Evolutionary conservation across 2,888 invertebrate genomes (phyloP), one percentile per base, ranked within the genome.

Genomic region (Meiosimyza decipiens): DNA sequence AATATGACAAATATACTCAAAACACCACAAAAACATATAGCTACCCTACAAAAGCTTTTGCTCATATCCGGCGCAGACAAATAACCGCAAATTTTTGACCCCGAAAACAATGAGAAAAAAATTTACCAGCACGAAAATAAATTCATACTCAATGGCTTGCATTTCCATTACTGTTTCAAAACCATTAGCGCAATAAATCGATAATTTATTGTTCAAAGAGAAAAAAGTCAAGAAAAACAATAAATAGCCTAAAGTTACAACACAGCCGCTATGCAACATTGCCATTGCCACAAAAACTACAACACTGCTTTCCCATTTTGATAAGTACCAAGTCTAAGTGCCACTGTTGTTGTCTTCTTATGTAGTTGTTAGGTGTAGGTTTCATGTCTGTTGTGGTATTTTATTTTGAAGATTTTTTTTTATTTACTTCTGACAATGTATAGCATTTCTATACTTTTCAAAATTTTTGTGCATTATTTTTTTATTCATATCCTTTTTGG

Each of bases 1-100:
- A 6, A 40, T 40, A 40, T 40, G 9, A 9, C 40, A 40, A 6
- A 9, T 40, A 40, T 40, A 40, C 6, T 9, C 40, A 40, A 40
- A 40, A 40, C 1, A 9, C 9, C 1, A 2, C 4, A 28, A 59
- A 18, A 59, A 59, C 6, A 7, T 18, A 62, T 47, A 49, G 16
- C 12, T 1, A 40, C 16, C 49, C 47, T 16, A 63, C 63, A 40
- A 40, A 62, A 63, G 63, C 49, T 63, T 63, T 57, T 57, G 13
- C 62, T 69, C 69, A 69, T 55, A 60, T 69, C 69, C 69, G 69
- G 28, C 51, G n/a, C 52, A 69, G 69, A 69, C 69, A 69, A 69
- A 69, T 69, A 40, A 60, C 60, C 69, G 51, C 62, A 60, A 40
- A 40, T 7, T 60, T 69, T 69, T 69, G 60, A 69, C 60, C 62